Conservation (phyloP, 2,113 vertebrate genomes). For the Pseudorasbora parva region DNA sequence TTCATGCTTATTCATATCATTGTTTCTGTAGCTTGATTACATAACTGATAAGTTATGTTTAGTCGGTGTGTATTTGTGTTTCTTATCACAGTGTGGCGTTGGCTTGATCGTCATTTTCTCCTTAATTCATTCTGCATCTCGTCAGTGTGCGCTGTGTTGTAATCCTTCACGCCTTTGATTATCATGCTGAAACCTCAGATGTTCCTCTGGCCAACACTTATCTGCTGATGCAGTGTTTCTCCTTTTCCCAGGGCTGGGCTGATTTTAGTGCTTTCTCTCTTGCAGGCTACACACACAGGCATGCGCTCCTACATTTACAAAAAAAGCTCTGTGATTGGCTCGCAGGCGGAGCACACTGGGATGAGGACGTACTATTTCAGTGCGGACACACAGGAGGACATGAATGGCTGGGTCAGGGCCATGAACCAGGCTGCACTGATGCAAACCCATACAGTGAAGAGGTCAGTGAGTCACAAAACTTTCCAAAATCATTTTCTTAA, state of each 20-base stretch:
- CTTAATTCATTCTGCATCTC: background rate
- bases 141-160: background rate
- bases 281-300: conserved; percentile 88
- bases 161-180: background rate
- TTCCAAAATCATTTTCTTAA: background rate
- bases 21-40: background rate
- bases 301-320: conserved; percentile 91
- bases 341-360: conserved; percentile 87
- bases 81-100: background rate
- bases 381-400: conserved; percentile 92
- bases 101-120: background rate
- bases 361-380: conserved; percentile 98
- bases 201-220: background rate
- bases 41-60: background rate
- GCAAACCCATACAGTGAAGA: conserved; percentile 78
- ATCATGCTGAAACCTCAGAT: conserved; percentile 14
- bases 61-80: background rate
- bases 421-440: conserved; percentile 93
- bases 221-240: conserved; percentile 24
- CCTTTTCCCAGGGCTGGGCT: conserved; percentile 1
- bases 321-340: conserved; percentile 85
- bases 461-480: conserved; percentile 69
- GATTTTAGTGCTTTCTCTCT: conserved; percentile 46
- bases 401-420: conserved; percentile 89
- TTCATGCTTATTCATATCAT: background rate